phyloP scores from a whole-genome alignment of 2,888 invertebrate genomes.

The Cosmia pyralina region DNA sequence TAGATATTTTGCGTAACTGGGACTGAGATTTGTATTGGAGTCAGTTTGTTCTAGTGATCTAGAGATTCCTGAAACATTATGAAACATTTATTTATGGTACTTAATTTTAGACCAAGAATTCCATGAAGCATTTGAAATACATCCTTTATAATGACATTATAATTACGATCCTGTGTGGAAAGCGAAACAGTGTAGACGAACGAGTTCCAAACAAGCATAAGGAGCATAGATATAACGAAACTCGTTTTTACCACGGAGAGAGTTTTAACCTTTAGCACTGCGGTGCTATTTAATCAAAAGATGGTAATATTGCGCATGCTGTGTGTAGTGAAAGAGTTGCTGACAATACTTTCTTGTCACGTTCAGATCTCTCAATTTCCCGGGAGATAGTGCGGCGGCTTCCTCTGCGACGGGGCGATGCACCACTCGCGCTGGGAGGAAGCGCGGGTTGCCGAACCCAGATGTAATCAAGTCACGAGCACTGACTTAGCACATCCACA shows the following conservation, averaged over 20 bases:
- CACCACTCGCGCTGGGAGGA: conserved; percentile 47
- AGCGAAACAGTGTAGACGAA: conserved; percentile 43
- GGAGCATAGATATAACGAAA: conserved; percentile 50
- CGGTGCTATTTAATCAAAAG: conserved; percentile 60
- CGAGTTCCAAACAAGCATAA: conserved; percentile 37
- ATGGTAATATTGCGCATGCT: conserved; percentile 44
- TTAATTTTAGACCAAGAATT: background rate
- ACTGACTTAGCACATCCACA: conserved; percentile 36
- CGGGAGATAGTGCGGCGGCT: conserved; percentile 49
- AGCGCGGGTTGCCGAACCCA: conserved; percentile 66
- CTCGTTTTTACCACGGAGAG: conserved; percentile 62
- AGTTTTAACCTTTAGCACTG: conserved; percentile 64
- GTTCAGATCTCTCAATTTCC: conserved; percentile 56
- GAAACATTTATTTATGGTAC: conserved; percentile 13
- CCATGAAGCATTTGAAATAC: background rate
- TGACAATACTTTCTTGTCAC: conserved; percentile 57
- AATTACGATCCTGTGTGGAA: conserved; percentile 34
- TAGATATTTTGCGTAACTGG: conserved; percentile 43
- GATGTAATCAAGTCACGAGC: conserved; percentile 65
- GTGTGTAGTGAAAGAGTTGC: conserved; percentile 33
- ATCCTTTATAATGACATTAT: conserved; percentile 5
- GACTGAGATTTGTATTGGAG: conserved; percentile 15
- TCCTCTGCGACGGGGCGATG: conserved; percentile 43
- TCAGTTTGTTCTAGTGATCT: conserved; percentile 20
- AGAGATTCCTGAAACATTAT: conserved; percentile 22